Evolutionary conservation across 1,140 invertebrate species (phyloP).

Genomic region (Streblospio benedicti): DNA sequence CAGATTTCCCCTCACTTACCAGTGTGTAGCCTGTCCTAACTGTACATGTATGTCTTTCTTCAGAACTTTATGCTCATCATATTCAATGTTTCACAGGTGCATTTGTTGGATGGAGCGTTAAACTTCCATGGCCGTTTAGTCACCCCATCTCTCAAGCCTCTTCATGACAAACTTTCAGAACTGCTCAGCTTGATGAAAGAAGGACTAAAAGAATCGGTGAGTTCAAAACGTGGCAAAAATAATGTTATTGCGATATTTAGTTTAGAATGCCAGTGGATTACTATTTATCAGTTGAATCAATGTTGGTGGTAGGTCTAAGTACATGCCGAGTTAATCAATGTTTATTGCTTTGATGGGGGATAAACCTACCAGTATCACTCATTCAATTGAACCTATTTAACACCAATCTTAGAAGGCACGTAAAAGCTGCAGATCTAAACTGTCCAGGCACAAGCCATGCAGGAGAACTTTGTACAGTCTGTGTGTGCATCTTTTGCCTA

Average conservation of each 20-base stretch:
- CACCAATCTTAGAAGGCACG: too few species aligned
- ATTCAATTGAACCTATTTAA: too few species aligned
- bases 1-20: not conserved
- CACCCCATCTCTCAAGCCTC: conserved; percentile 68
- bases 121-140: conserved; percentile 72
- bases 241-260: not conserved
- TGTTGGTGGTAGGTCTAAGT: not conserved
- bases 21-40: not conserved
- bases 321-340: not conserved
- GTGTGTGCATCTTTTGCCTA: too few species aligned
- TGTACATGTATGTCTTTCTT: not conserved
- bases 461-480: too few species aligned
- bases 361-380: too few species aligned
- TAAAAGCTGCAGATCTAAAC: too few species aligned
- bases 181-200: conserved; percentile 70
- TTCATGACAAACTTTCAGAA: conserved; percentile 76
- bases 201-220: conserved; percentile 51
- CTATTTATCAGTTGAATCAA: not conserved
- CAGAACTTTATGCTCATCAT: not conserved
- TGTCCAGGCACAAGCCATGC: too few species aligned
- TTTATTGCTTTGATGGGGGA: too few species aligned
- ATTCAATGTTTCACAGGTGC: conserved; percentile 36
- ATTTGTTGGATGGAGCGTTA: conserved; percentile 70
- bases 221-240: not conserved
- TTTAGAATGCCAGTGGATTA: not conserved